Evolutionary conservation across 2,113 vertebrate species (phyloP).

Genomic region (Canis aureus): DNA sequence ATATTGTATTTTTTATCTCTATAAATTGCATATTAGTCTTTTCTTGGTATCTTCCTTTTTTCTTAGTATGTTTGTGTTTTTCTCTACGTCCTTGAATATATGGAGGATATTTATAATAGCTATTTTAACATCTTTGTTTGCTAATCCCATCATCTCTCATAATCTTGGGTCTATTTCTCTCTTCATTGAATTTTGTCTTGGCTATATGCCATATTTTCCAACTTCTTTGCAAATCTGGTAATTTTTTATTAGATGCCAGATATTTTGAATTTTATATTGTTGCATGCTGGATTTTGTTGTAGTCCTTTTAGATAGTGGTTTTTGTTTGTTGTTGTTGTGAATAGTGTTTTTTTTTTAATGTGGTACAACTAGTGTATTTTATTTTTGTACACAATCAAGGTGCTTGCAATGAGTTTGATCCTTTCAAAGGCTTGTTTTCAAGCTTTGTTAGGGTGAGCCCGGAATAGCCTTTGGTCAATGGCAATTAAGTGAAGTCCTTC

Average conservation of each 20-base stretch:
- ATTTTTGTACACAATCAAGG: background rate
- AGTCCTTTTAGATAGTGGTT: background rate
- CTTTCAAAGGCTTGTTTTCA: background rate
- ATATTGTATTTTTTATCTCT: background rate
- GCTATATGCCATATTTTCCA: background rate
- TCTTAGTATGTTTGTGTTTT: background rate
- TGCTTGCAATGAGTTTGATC: background rate
- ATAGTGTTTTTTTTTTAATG: background rate
- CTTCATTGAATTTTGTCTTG: background rate
- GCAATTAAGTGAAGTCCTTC: background rate
- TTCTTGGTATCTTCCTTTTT: background rate
- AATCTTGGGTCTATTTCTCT: background rate
- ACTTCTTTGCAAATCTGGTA: background rate
- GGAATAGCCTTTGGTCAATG: background rate
- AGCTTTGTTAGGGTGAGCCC: background rate
- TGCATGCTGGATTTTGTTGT: background rate
- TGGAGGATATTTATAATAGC: background rate
- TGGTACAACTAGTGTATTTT: background rate
- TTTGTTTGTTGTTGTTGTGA: background rate
- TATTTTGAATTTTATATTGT: background rate
- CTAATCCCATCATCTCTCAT: background rate
- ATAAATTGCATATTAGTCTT: background rate
- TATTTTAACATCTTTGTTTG: background rate
- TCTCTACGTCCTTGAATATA: background rate
- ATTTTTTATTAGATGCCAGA: background rate